A percentile compares a stretch with the other conserved stretches of the same genome.
Evolutionary conservation across 1,140 invertebrate species (phyloP).

Genomic region (Parapsyche elsis): DNA sequence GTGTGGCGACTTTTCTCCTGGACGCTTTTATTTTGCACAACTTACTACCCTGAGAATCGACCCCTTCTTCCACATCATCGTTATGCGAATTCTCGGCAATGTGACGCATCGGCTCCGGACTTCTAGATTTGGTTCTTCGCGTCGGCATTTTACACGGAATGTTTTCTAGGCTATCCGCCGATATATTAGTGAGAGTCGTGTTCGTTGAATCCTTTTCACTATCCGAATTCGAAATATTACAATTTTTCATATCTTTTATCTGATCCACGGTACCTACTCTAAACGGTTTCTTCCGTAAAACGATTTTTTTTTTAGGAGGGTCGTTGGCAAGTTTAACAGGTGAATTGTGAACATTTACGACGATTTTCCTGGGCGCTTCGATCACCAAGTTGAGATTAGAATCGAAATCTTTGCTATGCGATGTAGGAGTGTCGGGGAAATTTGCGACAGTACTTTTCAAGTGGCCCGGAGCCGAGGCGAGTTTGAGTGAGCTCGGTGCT

Average conservation of each 20-base stretch:
- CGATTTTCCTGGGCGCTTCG: neutral
- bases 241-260: constrained; percentile 59
- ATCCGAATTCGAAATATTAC: constrained; percentile 57
- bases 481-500: constrained; percentile 23
- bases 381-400: constrained; percentile 57
- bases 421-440: constrained; percentile 62
- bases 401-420: constrained; percentile 61
- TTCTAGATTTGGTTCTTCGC: constrained; percentile 64
- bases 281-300: constrained; percentile 63
- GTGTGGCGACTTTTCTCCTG: constrained; percentile 58
- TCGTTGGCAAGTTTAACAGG: constrained; percentile 50
- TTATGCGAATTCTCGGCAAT: constrained; percentile 62
- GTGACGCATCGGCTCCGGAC: constrained; percentile 65
- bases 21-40: constrained; percentile 66
- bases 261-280: constrained; percentile 57
- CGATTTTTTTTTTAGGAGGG: constrained; percentile 61
- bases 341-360: constrained; percentile 38
- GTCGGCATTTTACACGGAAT: constrained; percentile 64
- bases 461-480: constrained; percentile 26
- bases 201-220: constrained; percentile 64
- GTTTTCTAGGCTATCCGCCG: constrained; percentile 63
- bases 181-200: constrained; percentile 66
- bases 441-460: constrained; percentile 2
- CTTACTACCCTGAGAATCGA: constrained; percentile 65
- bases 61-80: constrained; percentile 60